Conservation (phyloP, 2,113 vertebrate species). For the Oreocharis arfaki region DNA sequence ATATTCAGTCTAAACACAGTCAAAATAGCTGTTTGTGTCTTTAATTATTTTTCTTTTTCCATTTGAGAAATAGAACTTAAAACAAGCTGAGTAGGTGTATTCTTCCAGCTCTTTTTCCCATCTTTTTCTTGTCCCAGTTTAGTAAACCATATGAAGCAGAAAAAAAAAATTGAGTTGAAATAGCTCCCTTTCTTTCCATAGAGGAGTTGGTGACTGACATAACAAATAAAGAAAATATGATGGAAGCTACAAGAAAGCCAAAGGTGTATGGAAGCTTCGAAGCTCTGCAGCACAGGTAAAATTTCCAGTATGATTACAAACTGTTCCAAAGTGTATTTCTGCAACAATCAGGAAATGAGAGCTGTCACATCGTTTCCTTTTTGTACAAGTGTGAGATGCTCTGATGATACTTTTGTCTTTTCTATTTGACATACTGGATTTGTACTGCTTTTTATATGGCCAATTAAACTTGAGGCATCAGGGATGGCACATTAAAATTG, state of each 20-base stretch:
- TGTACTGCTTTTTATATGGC: background rate
- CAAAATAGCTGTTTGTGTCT: background rate
- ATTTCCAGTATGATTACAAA: background rate
- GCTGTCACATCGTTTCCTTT: background rate
- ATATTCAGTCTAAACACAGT: background rate
- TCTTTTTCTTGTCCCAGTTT: background rate
- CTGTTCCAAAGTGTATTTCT: background rate
- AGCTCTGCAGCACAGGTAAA: conserved; percentile 78
- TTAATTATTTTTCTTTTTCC: background rate
- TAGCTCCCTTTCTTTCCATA: background rate
- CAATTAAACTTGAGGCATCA: background rate
- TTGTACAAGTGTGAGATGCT: background rate
- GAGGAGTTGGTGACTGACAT: conserved; percentile 77
- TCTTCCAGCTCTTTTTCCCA: background rate
- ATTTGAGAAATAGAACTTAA: background rate
- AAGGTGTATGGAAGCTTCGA: conserved; percentile 75
- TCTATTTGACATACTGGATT: background rate
- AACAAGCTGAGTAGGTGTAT: background rate
- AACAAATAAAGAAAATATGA: conserved; percentile 68
- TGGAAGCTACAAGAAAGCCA: conserved; percentile 76
- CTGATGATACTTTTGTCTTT: background rate
- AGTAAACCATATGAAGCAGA: background rate
- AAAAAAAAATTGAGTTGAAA: background rate
- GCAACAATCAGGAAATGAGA: background rate
- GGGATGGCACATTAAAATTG: background rate